phyloP scores from a whole-genome alignment of 2,113 vertebrate species.

The Gopherus evgoodei region DNA sequence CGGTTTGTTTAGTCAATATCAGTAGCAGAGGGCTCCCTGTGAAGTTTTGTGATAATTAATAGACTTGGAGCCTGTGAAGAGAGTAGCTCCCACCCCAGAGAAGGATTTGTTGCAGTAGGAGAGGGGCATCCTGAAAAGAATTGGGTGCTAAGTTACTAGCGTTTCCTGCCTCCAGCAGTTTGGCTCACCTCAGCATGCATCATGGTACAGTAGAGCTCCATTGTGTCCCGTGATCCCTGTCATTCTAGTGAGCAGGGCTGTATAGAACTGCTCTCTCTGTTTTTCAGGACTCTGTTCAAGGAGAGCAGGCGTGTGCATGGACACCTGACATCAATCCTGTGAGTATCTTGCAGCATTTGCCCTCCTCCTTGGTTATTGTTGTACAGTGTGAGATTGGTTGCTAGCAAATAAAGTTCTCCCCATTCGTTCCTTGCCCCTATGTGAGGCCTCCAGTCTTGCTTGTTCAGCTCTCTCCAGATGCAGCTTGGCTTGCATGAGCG shows the following conservation, averaged over 20 bases:
- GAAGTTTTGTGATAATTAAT: neutral
- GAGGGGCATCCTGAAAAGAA: conserved; percentile 19
- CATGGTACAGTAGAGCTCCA: conserved; percentile 46
- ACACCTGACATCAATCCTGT: conserved; percentile 82
- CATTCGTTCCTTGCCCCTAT: neutral
- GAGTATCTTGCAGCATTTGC: conserved; percentile 76
- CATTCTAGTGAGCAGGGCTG: conserved; percentile 67
- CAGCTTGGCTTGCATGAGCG: neutral
- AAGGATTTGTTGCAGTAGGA: neutral
- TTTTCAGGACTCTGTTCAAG: conserved; percentile 86
- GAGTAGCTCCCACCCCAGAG: neutral
- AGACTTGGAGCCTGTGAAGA: neutral
- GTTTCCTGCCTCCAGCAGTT: conserved; percentile 12
- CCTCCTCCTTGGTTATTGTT: neutral
- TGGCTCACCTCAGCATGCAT: conserved; percentile 36
- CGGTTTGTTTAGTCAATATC: neutral
- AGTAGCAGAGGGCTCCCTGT: neutral
- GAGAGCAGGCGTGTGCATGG: conserved; percentile 87
- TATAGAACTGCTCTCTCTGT: conserved; percentile 60
- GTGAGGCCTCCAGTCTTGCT: neutral
- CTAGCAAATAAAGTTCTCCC: neutral
- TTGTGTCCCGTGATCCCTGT: conserved; percentile 68
- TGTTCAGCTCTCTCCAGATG: conserved; percentile 17
- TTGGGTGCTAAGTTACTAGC: neutral
- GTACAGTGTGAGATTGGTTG: neutral